phyloP scores from a whole-genome alignment of 2,797 vertebrate species.

The Peromyscus aztecus region DNA sequence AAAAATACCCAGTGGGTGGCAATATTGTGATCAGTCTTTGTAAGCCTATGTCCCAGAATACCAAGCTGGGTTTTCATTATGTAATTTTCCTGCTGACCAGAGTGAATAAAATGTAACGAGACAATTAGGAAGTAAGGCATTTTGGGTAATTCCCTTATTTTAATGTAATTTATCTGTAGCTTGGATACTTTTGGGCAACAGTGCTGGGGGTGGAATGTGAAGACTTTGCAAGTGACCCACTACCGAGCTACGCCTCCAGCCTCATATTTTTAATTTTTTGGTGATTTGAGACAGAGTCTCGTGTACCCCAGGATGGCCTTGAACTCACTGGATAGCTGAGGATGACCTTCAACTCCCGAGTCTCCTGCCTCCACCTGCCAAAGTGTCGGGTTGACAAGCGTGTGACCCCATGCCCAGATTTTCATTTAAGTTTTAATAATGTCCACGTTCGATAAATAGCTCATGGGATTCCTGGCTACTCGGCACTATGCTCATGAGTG shows the following conservation, averaged over 20 bases:
- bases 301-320: background rate
- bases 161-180: background rate
- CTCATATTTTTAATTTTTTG: background rate
- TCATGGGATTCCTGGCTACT: background rate
- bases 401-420: background rate
- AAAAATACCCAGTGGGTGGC: background rate
- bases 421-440: background rate
- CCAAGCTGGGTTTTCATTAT: accelerated
- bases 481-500: accelerated
- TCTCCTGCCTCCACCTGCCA: background rate
- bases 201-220: background rate
- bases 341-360: background rate
- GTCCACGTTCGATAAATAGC: accelerated
- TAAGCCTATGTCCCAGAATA: accelerated
- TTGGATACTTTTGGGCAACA: too few relatives aligned
- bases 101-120: background rate
- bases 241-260: background rate
- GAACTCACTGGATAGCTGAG: background rate
- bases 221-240: background rate
- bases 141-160: background rate
- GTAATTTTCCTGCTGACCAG: background rate
- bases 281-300: too few relatives aligned
- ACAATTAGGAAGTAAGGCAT: background rate
- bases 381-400: background rate
- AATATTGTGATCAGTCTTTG: background rate